Conservation (phyloP, 2,888 invertebrate species). For the Zhengitettix transpicula region DNA sequence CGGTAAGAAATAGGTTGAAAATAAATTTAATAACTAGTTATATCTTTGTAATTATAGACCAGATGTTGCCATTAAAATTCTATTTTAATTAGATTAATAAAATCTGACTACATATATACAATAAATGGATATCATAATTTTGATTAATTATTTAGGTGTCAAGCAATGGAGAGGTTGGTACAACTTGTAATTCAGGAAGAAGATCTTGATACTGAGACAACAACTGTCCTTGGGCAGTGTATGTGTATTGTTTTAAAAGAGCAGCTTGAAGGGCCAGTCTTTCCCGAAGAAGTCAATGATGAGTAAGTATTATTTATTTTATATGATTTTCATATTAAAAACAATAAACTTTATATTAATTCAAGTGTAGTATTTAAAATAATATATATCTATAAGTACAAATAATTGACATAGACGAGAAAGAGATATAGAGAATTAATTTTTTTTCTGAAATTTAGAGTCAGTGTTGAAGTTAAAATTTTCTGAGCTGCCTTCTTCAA, state of each 20-base stretch:
- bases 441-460: too few species aligned
- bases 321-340: neutral
- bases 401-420: too few species aligned
- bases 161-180: constrained; percentile 44
- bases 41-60: too few species aligned
- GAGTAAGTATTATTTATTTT: constrained; percentile 23
- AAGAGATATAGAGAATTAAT: too few species aligned
- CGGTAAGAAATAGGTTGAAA: constrained; percentile 12
- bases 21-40: too few species aligned
- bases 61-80: neutral
- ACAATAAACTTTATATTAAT: neutral
- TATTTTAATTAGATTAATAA: neutral
- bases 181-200: constrained; percentile 41
- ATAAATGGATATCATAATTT: neutral
- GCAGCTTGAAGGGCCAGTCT: constrained; percentile 29
- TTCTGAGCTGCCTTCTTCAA: too few species aligned
- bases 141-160: constrained; percentile 29
- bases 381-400: too few species aligned
- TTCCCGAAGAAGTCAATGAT: constrained; percentile 30
- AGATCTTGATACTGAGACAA: constrained; percentile 40
- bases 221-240: constrained; percentile 37
- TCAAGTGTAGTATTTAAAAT: too few species aligned
- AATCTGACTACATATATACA: too few species aligned
- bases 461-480: too few species aligned
- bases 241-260: constrained; percentile 36